These are phyloP conservation scores for Agrochola litura DNA, from an alignment of 2,888 invertebrate species.

Conservation along the genomic window DNA sequence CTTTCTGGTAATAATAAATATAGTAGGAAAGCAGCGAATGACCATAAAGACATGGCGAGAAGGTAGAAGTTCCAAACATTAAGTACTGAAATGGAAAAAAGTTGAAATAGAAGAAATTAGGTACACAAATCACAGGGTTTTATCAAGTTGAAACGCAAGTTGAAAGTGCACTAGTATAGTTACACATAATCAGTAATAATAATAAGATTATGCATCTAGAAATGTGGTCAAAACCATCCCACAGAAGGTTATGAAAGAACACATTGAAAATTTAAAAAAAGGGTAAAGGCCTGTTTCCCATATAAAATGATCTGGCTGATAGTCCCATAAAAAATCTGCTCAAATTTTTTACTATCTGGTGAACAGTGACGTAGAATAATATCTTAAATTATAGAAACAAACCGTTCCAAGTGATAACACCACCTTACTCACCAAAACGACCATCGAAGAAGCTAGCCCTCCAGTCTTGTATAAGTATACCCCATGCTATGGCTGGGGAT, in stretches of 20 bases:
- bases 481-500: slow-evolving; percentile 78
- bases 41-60: slow-evolving; percentile 76
- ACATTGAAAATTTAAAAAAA: background rate
- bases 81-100: slow-evolving; percentile 75
- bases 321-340: background rate
- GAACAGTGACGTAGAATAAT: background rate
- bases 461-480: slow-evolving; percentile 77
- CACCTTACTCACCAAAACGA: slow-evolving; percentile 73
- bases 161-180: background rate
- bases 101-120: background rate
- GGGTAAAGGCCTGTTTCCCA: background rate
- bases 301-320: background rate
- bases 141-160: background rate
- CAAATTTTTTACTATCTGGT: background rate
- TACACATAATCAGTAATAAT: background rate
- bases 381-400: background rate
- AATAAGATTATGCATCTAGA: background rate
- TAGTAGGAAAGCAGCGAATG: slow-evolving; percentile 74
- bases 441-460: slow-evolving; percentile 73
- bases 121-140: no score
- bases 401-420: background rate
- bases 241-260: background rate
- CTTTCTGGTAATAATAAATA: slow-evolving; percentile 81
- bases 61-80: slow-evolving; percentile 85
- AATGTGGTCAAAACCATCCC: background rate